Evolutionary conservation across 2,113 vertebrate species (phyloP), one percentile per base, ranked within the genome.

Genomic region (Apteryx owenii): DNA sequence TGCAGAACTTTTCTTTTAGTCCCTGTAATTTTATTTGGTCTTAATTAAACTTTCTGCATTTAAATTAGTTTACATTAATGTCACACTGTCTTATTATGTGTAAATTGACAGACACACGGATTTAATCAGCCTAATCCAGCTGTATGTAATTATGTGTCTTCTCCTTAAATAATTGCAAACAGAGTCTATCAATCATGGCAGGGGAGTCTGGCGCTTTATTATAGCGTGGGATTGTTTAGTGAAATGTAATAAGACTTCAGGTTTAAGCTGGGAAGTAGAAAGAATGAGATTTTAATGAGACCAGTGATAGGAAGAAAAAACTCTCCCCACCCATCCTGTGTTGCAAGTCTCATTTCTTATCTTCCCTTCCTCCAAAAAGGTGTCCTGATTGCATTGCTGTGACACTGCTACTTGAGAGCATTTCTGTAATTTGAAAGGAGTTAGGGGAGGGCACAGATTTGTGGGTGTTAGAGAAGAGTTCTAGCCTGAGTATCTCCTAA

Each of bases 31-130:
- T 82, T 97, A 75, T 93, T 92, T 75, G 73, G 83, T 61, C 89
- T 97, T 95, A 93, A 95, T 95, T 97, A 96, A 97, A 95, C 93
- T 88, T 94, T 91, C 60, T 93, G 60, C 87, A 80, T 90, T 95
- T 88, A 76, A 96, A 93, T 95, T 78, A 88, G 82, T 95, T 97
- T 96, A 64, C 81, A 42, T 88, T 90, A 94, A 70, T 82, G 88
- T 91, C 78, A 65, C 22, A 10, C 85, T 94, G 93, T 83, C 93
- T 93, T 95, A 72, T 73, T 91, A 6, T 44, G 48, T 85, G 58
- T 91, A 51, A 95, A 84, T 71, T 94, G 91, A 91, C 95, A 87
- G 91, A 91, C 33, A n/a, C 61, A 75, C 65, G 84, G 44, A 73
- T 96, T 94, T 95, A 94, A 96, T 96, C 93, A 94, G 64, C 82